Percentiles rank a stretch among this genome's conserved stretches.
phyloP scores from a whole-genome alignment of 1,140 invertebrate genomes.

The Drosophila obscura region DNA sequence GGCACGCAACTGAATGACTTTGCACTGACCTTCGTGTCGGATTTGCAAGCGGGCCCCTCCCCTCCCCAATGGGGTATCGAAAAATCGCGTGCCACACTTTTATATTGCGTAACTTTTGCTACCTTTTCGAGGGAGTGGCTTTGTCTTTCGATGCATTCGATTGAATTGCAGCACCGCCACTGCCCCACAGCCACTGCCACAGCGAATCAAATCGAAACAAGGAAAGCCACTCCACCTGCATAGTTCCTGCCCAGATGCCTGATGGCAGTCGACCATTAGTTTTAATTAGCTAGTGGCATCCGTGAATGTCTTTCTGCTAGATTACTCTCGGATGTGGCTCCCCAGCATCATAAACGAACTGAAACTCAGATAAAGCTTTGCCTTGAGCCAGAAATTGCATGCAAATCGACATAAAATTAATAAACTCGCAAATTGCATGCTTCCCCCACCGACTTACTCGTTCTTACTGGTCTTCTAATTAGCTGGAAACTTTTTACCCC shows the following conservation, averaged over 20 bases:
- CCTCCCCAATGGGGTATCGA: slow-evolving; percentile 44
- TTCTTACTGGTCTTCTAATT: slow-evolving; percentile 55
- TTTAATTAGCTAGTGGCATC: slow-evolving; percentile 65
- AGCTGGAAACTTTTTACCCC: slow-evolving; percentile 69
- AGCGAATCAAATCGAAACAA: slow-evolving; percentile 51
- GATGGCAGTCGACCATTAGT: slow-evolving; percentile 55
- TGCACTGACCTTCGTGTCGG: slow-evolving; percentile 59
- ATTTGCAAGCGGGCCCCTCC: slow-evolving; percentile 40
- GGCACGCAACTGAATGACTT: slow-evolving; percentile 63
- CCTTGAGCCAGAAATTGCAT: slow-evolving; percentile 73
- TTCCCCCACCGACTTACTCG: neutral
- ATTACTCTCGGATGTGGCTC: slow-evolving; percentile 35
- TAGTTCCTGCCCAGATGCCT: slow-evolving; percentile 17
- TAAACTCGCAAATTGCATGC: slow-evolving; percentile 73
- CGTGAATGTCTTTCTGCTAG: slow-evolving; percentile 56
- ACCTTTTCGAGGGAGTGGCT: slow-evolving; percentile 58
- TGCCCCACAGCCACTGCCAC: slow-evolving; percentile 38
- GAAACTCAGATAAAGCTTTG: slow-evolving; percentile 50
- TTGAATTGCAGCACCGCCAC: slow-evolving; percentile 63
- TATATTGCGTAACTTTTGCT: slow-evolving; percentile 57
- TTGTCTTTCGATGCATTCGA: slow-evolving; percentile 35
- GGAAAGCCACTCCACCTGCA: slow-evolving; percentile 56
- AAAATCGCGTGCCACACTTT: slow-evolving; percentile 55
- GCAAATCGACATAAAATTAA: slow-evolving; percentile 80
- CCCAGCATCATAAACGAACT: slow-evolving; percentile 39